A percentile compares a stretch with the other conserved stretches of the same genome.
phyloP scores from a whole-genome alignment of 2,797 vertebrate species.

The Bradypodion pumilum region DNA sequence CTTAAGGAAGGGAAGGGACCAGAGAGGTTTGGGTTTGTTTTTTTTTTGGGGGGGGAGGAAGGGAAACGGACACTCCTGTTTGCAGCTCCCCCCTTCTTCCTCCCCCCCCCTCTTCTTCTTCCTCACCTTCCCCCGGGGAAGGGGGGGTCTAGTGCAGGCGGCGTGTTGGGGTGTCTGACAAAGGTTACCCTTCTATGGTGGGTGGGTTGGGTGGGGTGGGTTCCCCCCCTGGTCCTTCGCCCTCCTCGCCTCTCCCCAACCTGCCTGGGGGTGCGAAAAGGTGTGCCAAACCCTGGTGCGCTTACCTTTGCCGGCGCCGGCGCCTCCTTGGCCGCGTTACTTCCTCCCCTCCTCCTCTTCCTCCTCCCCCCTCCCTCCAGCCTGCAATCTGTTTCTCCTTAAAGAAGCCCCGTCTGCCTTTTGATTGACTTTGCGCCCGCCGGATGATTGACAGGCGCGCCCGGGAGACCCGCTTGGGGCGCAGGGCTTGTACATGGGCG shows the following conservation, averaged over 20 bases:
- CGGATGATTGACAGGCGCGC: slow-evolving; percentile 66
- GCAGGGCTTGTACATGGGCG: slow-evolving; percentile 74
- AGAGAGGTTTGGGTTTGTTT: background rate
- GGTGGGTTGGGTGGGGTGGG: background rate
- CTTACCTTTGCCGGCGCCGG: slow-evolving; percentile 13
- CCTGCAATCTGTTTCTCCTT: background rate
- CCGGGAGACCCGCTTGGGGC: slow-evolving; percentile 77
- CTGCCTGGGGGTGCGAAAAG: background rate
- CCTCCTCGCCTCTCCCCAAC: background rate
- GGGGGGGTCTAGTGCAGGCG: no score
- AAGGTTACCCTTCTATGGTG: no score
- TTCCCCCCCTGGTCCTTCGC: slow-evolving; percentile 31
- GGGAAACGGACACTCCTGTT: no score
- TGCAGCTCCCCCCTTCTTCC: background rate
- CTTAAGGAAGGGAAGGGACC: background rate
- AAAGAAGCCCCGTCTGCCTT: slow-evolving; percentile 49
- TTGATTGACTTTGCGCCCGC: slow-evolving; percentile 68
- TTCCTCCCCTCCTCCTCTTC: background rate
- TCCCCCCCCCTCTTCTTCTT: background rate
- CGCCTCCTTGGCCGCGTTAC: background rate
- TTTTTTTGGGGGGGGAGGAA: background rate
- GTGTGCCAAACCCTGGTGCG: background rate
- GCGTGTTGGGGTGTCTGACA: no score
- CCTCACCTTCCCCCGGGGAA: no score
- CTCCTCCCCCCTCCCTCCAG: background rate